Evolutionary conservation across 2,113 vertebrate genomes (phyloP), one percentile per base, ranked within the genome.

Genomic region (Protomyctophum bolini): DNA sequence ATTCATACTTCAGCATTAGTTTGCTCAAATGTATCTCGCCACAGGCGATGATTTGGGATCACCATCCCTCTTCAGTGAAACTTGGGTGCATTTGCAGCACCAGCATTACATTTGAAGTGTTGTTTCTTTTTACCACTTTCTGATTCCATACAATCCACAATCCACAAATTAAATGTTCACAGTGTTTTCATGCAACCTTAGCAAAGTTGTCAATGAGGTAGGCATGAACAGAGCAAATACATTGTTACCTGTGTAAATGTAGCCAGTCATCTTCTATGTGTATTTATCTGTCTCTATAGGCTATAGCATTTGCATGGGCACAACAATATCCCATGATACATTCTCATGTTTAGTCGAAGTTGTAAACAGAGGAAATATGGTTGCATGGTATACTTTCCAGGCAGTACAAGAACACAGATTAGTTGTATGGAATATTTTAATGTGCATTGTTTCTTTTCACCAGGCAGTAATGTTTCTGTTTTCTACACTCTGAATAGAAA

Each of bases 181-280:
- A 70, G 68, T 78, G 68, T 77, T 75, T n/a, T 72, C 68, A 74
- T 81, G 77, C 59, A 70, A 45, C 57, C 55, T 67, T 73, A 51
- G n/a, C 49, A 58, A 63, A 74, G 47, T 12, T 61, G 59, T 54
- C 10, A 47, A 62, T 63, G 81, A 82, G 47, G 47, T 64, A 50
- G 48, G 47, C 15, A 29, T 64, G 14, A 62, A 62, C 59, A 47
- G 41, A 62, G 41, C 10, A 60, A 60, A 41, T 21, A 21, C 21
- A 12, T 9, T 60, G 29, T 58, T 58, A 7, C 29, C 33, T 60
- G 28, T 33, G 29, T 60, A 60, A 60, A 60, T 29, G 29, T 58
- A 60, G 51, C 10, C 51, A 54, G 12, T 12, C 12, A 54, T 2
- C 12, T 6, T 54, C 3, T 9, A 11, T 54, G 51, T 54, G 51